Evolutionary conservation across 2,888 invertebrate species (phyloP).

Genomic region (Icerya purchasi): DNA sequence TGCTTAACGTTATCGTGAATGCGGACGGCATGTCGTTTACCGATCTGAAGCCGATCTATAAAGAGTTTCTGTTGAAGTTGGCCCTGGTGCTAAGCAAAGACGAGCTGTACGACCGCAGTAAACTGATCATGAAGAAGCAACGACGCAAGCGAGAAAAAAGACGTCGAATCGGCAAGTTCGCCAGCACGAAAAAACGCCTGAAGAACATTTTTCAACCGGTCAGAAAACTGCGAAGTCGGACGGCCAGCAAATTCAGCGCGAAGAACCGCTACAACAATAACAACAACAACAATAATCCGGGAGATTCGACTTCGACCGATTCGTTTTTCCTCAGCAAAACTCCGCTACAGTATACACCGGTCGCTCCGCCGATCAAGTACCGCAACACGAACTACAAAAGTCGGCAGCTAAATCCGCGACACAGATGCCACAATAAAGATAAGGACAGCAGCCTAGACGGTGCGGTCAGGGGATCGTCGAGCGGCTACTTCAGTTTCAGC

Average conservation of each 20-base stretch:
- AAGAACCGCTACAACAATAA: slow-evolving; percentile 19
- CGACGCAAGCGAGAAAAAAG: slow-evolving; percentile 37
- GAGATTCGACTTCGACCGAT: slow-evolving; percentile 40
- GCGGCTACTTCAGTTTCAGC: slow-evolving; percentile 62
- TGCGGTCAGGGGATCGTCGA: slow-evolving; percentile 28
- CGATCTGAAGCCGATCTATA: slow-evolving; percentile 74
- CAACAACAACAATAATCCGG: neutral
- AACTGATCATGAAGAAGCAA: slow-evolving; percentile 69
- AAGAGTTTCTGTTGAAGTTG: slow-evolving; percentile 67
- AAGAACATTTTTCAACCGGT: slow-evolving; percentile 37
- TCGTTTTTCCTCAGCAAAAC: slow-evolving; percentile 43
- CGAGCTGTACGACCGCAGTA: slow-evolving; percentile 71
- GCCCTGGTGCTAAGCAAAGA: slow-evolving; percentile 79
- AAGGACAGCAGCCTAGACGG: slow-evolving; percentile 21
- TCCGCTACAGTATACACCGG: neutral
- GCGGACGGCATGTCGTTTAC: slow-evolving; percentile 85
- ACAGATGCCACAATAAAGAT: slow-evolving; percentile 20
- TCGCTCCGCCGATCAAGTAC: slow-evolving; percentile 6
- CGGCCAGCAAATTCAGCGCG: slow-evolving; percentile 12
- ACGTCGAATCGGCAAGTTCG: slow-evolving; percentile 28
- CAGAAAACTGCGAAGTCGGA: slow-evolving; percentile 25
- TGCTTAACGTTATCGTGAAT: slow-evolving; percentile 68
- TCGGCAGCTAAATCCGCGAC: slow-evolving; percentile 2
- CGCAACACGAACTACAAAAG: slow-evolving; percentile 6
- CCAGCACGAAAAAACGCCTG: slow-evolving; percentile 36